phyloP scores from a whole-genome alignment of 2,113 vertebrate species.

The Tapirus terrestris region DNA sequence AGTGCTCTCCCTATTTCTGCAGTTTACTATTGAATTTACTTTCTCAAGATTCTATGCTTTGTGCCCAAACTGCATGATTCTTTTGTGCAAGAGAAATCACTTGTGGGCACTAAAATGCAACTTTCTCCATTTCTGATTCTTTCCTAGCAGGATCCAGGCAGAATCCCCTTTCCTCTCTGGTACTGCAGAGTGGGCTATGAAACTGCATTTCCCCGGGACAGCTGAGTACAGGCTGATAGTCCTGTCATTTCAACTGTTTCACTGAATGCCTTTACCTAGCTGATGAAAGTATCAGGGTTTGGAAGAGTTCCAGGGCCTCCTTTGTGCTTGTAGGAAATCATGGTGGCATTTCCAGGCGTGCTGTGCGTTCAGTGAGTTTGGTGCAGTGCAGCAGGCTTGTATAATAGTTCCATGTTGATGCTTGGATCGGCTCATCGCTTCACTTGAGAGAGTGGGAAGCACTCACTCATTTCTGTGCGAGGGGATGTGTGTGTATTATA shows the following conservation, averaged over 20 bases:
- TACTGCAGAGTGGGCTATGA: background rate
- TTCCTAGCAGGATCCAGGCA: conserved; percentile 26
- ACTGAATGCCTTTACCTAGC: conserved; percentile 60
- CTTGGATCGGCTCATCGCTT: conserved; percentile 85
- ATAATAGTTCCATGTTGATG: conserved; percentile 88
- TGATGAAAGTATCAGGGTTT: conserved; percentile 70
- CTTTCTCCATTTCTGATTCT: background rate
- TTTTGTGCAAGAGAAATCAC: conserved; percentile 39
- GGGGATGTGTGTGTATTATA: conserved; percentile 25
- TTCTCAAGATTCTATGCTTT: conserved; percentile 35
- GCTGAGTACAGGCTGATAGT: conserved; percentile 42
- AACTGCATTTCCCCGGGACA: conserved; percentile 49
- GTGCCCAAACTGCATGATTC: conserved; percentile 53
- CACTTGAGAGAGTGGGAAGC: conserved; percentile 84
- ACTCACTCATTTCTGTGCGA: conserved; percentile 84
- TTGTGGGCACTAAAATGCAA: background rate
- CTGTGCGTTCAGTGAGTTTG: conserved; percentile 91
- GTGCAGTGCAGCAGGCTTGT: conserved; percentile 96
- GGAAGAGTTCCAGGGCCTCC: conserved; percentile 79
- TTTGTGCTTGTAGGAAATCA: conserved; percentile 77
- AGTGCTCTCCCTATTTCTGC: conserved; percentile 19
- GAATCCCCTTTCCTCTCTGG: background rate
- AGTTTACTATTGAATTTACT: conserved; percentile 47
- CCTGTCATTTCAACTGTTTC: conserved; percentile 57
- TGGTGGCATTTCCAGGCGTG: conserved; percentile 86